These are phyloP conservation scores for Cyrtonyx montezumae DNA, from an alignment of 2,113 vertebrate species.

Conservation along the genomic window DNA sequence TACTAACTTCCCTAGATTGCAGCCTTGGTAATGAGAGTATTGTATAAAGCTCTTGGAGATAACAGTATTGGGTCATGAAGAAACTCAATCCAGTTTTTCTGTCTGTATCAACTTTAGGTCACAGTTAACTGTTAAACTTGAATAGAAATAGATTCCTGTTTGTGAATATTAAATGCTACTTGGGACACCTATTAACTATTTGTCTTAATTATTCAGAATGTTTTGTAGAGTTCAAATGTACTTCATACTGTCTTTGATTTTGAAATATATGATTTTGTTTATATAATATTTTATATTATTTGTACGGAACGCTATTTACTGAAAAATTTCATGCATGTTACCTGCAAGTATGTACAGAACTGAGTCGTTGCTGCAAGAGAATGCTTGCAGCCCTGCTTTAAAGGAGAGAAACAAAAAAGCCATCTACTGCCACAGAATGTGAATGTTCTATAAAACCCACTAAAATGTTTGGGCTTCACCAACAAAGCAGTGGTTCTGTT, in stretches of 20 bases:
- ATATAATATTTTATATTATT: background rate
- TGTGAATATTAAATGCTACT: background rate
- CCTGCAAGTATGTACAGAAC: background rate
- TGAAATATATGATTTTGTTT: fast-evolving
- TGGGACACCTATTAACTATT: background rate
- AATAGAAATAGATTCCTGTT: background rate
- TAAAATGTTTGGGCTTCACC: background rate
- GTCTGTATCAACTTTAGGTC: background rate
- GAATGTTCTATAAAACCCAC: background rate
- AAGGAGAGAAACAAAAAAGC: background rate
- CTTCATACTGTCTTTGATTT: background rate
- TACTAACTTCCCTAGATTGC: background rate
- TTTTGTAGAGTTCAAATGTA: background rate
- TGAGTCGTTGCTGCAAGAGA: background rate
- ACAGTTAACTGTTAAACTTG: background rate
- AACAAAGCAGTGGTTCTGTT: background rate
- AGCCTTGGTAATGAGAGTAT: background rate
- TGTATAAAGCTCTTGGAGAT: background rate
- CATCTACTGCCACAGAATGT: background rate
- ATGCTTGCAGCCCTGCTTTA: background rate
- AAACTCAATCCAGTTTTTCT: background rate
- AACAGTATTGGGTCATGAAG: background rate
- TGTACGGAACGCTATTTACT: background rate
- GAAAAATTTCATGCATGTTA: background rate
- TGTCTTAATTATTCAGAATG: background rate